A percentile compares a stretch with the other conserved stretches of the same genome.
Conservation (phyloP, 2,113 vertebrate species). For the Heterotilapia buettikoferi region DNA sequence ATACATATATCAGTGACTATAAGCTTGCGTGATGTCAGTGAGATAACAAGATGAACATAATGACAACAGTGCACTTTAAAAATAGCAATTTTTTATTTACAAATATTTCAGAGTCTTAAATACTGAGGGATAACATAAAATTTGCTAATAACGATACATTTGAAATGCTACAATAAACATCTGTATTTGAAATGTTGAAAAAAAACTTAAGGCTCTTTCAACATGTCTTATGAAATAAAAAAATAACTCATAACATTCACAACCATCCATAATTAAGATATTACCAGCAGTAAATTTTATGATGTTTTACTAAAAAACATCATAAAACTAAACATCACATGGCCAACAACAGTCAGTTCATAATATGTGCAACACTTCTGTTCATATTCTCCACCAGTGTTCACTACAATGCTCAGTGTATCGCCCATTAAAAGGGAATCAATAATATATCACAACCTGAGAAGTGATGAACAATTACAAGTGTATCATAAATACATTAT, state of each 20-base stretch:
- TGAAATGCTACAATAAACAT: constrained; percentile 25
- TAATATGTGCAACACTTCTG: background rate
- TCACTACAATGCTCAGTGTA: background rate
- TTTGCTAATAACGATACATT: background rate
- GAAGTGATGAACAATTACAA: constrained; percentile 15
- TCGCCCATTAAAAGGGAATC: background rate
- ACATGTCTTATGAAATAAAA: constrained; percentile 27
- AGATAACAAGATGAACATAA: background rate
- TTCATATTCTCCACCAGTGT: background rate
- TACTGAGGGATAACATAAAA: constrained; percentile 33
- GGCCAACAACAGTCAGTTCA: background rate
- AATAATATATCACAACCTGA: constrained; percentile 15
- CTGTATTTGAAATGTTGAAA: background rate
- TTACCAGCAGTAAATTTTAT: background rate
- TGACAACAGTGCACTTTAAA: background rate
- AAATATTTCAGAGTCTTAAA: constrained; percentile 55
- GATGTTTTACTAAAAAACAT: background rate
- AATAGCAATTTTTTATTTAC: constrained; percentile 54
- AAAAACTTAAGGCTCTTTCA: background rate
- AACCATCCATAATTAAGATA: background rate
- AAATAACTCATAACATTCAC: constrained; percentile 14
- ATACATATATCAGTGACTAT: background rate
- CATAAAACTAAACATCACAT: background rate
- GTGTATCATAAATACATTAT: background rate
- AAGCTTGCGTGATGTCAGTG: background rate